Conservation (phyloP, 2,888 invertebrate genomes). For the Drosophila falleni region DNA sequence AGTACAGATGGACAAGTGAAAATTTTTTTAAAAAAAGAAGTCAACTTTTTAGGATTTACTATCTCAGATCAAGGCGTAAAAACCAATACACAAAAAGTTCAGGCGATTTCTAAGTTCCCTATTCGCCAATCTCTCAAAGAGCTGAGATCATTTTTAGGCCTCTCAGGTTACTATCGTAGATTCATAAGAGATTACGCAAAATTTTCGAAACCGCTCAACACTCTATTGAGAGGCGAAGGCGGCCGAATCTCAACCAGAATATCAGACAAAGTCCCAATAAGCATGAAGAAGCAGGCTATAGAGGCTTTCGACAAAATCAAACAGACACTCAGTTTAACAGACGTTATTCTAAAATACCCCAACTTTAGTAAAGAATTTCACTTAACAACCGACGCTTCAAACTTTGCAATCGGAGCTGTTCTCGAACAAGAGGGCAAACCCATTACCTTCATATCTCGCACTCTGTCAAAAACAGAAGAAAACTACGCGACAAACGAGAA, state of each 20-base stretch:
- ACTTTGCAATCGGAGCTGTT: conserved; percentile 1
- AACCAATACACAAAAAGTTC: not conserved
- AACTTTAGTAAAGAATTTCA: conserved; percentile 19
- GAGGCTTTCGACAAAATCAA: conserved; percentile 17
- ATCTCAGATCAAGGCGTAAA: conserved; percentile 10
- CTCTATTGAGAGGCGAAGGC: conserved; percentile 6
- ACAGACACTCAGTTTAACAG: conserved; percentile 21
- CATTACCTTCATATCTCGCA: conserved; percentile 20
- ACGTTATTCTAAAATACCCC: conserved; percentile 4
- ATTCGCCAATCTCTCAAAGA: not conserved
- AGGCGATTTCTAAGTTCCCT: not conserved
- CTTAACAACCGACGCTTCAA: conserved; percentile 16
- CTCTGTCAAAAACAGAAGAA: conserved; percentile 13
- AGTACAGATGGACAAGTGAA: conserved; percentile 1
- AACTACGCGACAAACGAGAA: no score
- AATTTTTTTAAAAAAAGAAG: not conserved
- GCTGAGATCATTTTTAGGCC: conserved; percentile 1
- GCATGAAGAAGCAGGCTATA: not conserved
- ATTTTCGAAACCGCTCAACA: conserved; percentile 3
- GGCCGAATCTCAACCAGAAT: conserved; percentile 3
- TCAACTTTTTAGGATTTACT: not conserved
- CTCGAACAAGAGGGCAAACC: conserved; percentile 1
- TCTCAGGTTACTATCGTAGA: not conserved
- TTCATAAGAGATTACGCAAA: conserved; percentile 4
- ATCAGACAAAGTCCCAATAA: conserved; percentile 1